phyloP scores from a whole-genome alignment of 2,797 vertebrate species.

The Paramormyrops hopkinsi region DNA sequence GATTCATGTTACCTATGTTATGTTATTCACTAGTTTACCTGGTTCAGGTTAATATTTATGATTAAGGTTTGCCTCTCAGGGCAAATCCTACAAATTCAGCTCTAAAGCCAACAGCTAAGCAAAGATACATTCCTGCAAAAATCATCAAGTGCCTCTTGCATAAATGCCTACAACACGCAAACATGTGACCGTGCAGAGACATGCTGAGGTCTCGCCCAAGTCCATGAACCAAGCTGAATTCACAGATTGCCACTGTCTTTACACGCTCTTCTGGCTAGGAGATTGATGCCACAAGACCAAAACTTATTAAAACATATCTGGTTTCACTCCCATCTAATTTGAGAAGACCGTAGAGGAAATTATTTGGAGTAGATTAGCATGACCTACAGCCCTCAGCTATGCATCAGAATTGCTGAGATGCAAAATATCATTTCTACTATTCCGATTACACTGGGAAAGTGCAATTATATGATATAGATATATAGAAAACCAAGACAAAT shows the following conservation, averaged over 20 bases:
- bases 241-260: not conserved
- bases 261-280: not conserved
- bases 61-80: not conserved
- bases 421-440: constrained; percentile 15
- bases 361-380: constrained; percentile 7
- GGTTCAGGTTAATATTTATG: not conserved
- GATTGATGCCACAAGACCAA: not conserved
- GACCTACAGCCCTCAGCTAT: constrained; percentile 16
- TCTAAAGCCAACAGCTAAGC: not conserved
- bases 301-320: not conserved
- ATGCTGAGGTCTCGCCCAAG: not conserved
- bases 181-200: not conserved
- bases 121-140: not conserved
- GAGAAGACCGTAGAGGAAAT: not conserved
- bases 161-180: not conserved
- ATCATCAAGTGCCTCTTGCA: not conserved
- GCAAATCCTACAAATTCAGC: not conserved
- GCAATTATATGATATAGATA: not conserved
- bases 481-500: constrained; percentile 2
- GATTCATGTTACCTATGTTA: not conserved
- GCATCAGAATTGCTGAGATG: not conserved
- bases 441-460: constrained; percentile 9
- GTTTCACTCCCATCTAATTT: not conserved
- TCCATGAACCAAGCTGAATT: not conserved
- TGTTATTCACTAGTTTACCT: not conserved